These are phyloP conservation scores for Drosophila nr. medialis DNA, from an alignment of 2,888 invertebrate species.

Conservation along the genomic window DNA sequence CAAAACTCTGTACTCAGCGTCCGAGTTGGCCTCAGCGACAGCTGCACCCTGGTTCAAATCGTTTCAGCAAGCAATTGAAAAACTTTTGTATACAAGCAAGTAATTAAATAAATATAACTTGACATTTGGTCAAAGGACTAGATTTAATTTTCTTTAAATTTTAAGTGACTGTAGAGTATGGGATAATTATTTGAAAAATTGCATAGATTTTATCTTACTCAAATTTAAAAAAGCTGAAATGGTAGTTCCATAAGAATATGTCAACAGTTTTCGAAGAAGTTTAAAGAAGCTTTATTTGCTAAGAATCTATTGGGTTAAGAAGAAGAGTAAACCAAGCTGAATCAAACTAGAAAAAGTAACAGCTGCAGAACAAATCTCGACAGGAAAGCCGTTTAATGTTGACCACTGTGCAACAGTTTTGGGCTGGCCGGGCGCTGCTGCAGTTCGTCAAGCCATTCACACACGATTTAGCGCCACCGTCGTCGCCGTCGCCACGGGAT, in stretches of 20 bases:
- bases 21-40: conserved; percentile 15
- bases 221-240: not conserved
- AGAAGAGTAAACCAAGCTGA: not conserved
- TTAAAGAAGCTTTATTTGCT: not conserved
- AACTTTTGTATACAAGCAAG: not conserved
- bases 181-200: not conserved
- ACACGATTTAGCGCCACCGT: conserved; percentile 71
- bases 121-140: not conserved
- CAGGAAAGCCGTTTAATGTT: not conserved
- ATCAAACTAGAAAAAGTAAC: not conserved
- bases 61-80: conserved; percentile 6
- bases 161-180: not conserved
- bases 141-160: not conserved
- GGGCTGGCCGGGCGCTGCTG: conserved; percentile 40
- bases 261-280: not conserved
- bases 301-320: not conserved
- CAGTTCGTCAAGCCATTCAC: conserved; percentile 78
- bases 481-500: conserved; percentile 65
- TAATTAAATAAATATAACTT: not conserved
- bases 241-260: not conserved
- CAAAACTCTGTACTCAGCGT: conserved; percentile 12
- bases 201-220: not conserved
- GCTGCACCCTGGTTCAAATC: conserved; percentile 37
- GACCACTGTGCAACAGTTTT: conserved; percentile 41
- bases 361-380: not conserved